Evolutionary conservation across 2,797 vertebrate species (phyloP).

Genomic region (Bufotes viridis): DNA sequence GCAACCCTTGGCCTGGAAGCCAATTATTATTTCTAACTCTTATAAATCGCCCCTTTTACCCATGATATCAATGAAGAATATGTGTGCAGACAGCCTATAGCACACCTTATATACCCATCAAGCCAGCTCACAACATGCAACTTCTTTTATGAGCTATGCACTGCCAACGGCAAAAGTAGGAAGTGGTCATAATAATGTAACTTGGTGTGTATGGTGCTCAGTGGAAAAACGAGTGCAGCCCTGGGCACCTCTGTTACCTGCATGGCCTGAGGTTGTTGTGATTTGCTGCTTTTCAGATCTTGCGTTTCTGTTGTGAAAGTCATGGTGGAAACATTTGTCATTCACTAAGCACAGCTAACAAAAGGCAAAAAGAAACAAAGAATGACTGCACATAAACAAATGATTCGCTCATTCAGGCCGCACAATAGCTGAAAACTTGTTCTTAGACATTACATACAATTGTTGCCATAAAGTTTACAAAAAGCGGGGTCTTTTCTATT

Average conservation of each 20-base stretch:
- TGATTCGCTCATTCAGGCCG: conserved; percentile 1
- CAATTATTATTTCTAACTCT: too few relatives aligned
- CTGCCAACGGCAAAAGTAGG: too few relatives aligned
- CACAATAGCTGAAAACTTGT: neutral
- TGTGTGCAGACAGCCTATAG: too few relatives aligned
- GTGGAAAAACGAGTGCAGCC: conserved; percentile 32
- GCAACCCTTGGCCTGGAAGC: too few relatives aligned
- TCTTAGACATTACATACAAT: neutral
- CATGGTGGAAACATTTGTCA: conserved; percentile 44
- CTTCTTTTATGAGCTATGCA: too few relatives aligned
- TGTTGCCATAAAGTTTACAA: neutral
- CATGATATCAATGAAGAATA: too few relatives aligned
- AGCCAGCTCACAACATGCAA: too few relatives aligned
- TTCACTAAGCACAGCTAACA: conserved; percentile 36
- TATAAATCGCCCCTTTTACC: too few relatives aligned
- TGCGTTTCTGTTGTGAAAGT: conserved; percentile 48
- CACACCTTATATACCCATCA: too few relatives aligned
- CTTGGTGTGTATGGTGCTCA: neutral
- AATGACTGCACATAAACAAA: conserved; percentile 3
- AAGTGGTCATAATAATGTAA: too few relatives aligned
- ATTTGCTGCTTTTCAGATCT: conserved; percentile 13
- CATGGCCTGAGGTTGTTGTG: conserved; percentile 39
- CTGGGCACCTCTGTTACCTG: conserved; percentile 9
- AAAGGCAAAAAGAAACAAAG: conserved; percentile 20
- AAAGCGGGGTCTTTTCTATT: neutral